Evolutionary conservation across 2,797 vertebrate species (phyloP), one percentile per base, ranked within the genome.

Genomic region (Macropodus opercularis): DNA sequence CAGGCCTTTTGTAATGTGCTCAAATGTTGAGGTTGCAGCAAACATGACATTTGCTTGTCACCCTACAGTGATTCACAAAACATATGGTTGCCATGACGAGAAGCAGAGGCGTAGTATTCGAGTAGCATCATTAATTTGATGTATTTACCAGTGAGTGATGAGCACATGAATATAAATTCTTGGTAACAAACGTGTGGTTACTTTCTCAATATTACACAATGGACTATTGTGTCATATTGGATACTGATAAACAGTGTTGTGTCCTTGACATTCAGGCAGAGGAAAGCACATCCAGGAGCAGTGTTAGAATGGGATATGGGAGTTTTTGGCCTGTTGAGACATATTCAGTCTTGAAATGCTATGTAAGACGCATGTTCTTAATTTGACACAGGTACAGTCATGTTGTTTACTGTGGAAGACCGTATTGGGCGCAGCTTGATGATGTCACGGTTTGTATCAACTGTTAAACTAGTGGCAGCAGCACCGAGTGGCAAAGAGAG

Each of bases 381-480:
- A 57, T 68, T 64, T 56, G 24, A 72, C 58, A 65, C 47, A 41
- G 48, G 31, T 41, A 61, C 53, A 43, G 44, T 75, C 62, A 38
- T 48, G 27, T 57, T 54, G 63, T 74, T 71, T 81, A 47, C 35
- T 38, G 57, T 36, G 26, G n/a, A 75, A 63, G 43, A 60, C 72
- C 73, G 51, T 65, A 23, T 67, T 21, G 23, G 83, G 62, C 77
- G 72, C 76, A 85, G 78, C 69, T 71, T 82, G 81, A 86, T 89
- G 88, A 88, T 80, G 85, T 90, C 88, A 86, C 49, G 26, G 52
- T 72, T 64, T 67, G 69, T 83, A 77, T 73, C 72, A 79, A 81
- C 66, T 54, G 63, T 77, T 69, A 59, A 77, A 59, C 65, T 69
- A 60, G 58, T 56, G 27, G 59, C 78, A 77, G 85, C 79, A 69